Base-by-base conservation (phyloP, 1,140 invertebrate species). In the Ips nitidus region DNA sequence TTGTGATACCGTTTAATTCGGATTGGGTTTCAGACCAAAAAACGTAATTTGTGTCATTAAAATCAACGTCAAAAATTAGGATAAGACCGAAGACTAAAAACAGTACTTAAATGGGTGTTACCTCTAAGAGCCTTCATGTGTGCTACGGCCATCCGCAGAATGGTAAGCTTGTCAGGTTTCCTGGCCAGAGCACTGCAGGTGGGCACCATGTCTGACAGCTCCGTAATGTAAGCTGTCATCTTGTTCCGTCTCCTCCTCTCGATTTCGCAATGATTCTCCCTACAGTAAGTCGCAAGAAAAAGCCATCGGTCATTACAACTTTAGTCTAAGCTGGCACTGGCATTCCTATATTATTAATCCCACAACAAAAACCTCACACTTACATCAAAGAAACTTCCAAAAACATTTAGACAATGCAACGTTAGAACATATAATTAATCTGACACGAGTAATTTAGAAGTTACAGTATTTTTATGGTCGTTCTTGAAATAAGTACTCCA, bases 261-360 rank as follows among this genome's bases (percentile, higher is more conserved):
- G 81, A 99, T 99, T 84, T 99, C 98, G 85, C 97, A 98, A 86
- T 99, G 98, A 83, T 99, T 99, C 86, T 99, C 98, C 81, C 97
- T 92, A 83, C 91, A 89, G 82, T 79, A 81, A 80, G 76, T 80
- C 73, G 78, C 73, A 83, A 83, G 76, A 82, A 79, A 74, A 83
- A 83, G 78, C 76, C 79, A 78, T 79, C 74, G 81, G 82, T 84
- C 82, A 83, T 83, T 84, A 81, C 80, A 83, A 78, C 77, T 45
- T 69, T 69, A 59, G 56, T 42, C 66, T 55, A 66, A 63, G 43
- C 7, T 56, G 53, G 39, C 53, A n/a, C 53, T 22, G 22, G 22
- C 22, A 22, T 7, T 22, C 22, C 22, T 22, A 22, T 22, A 22
- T 22, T 22, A 22, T 22, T 22, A 22, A 22, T 22, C 22, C 22